Base-by-base conservation (phyloP, 2,888 invertebrate genomes). In the Hypomecis atomaria region DNA sequence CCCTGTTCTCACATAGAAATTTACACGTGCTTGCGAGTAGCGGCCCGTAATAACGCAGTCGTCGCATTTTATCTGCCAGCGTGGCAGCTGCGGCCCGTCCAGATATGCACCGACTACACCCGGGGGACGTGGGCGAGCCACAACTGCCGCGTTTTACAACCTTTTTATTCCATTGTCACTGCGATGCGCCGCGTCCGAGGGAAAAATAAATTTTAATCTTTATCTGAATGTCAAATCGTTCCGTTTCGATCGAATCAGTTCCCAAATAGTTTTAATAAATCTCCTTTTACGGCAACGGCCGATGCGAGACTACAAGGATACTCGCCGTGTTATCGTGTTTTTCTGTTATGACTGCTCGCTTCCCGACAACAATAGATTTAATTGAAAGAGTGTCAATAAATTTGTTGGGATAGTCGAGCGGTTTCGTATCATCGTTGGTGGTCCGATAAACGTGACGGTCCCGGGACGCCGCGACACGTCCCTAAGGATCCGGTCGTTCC, bases 201-300 rank as follows among this genome's bases (percentile, higher is more conserved):
- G 85, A 87, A 90, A 90, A 89, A 92, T 92, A 92, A 92, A 92
- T 92, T 91, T 90, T 83, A 89, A 83, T 88, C 86, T 91, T 92
- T 92, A 92, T 92, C 92, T 92, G 89, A 92, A 92, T 90, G 92
- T 92, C 92, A 92, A 92, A 92, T 92, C 92, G 90, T 90, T 87
- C 89, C 86, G 85, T 87, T 88, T 84, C 92, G 92, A 92, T 92
- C 92, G 92, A 90, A 92, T 92, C 92, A 87, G 92, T 92, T 89
- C 87, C 88, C 89, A 90, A 92, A 92, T 92, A 92, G 92, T 92
- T 92, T 92, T 89, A 92, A 92, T 92, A 92, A 92, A 92, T 92
- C 92, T 92, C 91, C 90, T 92, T 92, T 92, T 91, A 92, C 90
- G 83, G 88, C 85, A 80, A 82, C 86, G 83, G 82, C 79, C 84